A percentile compares a stretch with the other conserved stretches of the same genome.
Conservation (phyloP, 2,113 vertebrate species). For the Isichthys henryi region DNA sequence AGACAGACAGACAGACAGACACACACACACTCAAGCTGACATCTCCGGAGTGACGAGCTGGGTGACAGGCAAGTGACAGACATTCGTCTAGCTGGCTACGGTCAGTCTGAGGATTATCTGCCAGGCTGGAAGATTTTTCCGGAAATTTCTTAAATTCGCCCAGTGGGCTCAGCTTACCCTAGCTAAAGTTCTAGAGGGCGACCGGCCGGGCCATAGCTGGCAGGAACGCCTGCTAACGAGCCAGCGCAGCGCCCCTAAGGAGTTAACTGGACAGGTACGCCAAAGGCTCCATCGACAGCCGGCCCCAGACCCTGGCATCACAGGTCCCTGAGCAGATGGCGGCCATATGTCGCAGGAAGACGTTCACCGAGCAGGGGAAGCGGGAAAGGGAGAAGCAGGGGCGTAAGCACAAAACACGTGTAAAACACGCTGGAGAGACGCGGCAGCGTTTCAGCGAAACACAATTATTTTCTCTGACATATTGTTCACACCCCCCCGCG, state of each 20-base stretch:
- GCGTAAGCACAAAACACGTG: neutral
- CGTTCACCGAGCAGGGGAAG: neutral
- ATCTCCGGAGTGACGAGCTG: neutral
- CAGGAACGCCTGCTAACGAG: neutral
- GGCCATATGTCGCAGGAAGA: constrained; percentile 1
- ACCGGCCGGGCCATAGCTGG: neutral
- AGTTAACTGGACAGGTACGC: constrained; percentile 4
- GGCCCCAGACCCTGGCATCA: neutral
- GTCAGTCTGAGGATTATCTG: neutral
- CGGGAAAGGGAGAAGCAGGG: neutral
- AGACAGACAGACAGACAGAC: neutral
- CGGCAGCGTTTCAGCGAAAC: neutral
- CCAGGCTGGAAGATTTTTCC: neutral
- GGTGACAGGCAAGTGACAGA: neutral
- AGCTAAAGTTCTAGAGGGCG: neutral
- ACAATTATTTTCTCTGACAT: neutral
- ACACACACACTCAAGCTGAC: neutral
- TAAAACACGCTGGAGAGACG: neutral
- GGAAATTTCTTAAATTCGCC: neutral
- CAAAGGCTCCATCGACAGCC: neutral
- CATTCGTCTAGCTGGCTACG: neutral
- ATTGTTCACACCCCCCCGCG: neutral
- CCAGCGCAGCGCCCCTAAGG: neutral
- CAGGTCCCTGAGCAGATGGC: neutral
- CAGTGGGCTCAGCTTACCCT: neutral